phyloP scores from a whole-genome alignment of 92 coral and sea anemone species.

The Isaurus tuberculatus region DNA sequence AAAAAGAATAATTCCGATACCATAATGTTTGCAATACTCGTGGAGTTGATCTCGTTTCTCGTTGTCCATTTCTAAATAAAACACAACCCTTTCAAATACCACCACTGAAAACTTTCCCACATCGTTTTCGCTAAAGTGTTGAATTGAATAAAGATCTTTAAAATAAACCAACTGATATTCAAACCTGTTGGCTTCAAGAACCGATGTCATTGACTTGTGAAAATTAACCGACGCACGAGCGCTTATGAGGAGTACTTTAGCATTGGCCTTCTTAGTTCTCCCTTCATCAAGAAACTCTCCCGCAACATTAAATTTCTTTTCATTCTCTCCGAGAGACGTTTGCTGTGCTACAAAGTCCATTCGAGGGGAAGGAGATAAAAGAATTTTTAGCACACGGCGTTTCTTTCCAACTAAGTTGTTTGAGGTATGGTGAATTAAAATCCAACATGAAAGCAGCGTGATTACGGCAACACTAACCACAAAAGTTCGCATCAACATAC shows the following conservation, averaged over 20 bases:
- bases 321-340: slow-evolving; percentile 3
- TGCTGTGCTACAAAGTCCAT: slow-evolving; percentile 1
- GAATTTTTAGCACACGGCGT: slow-evolving; percentile 58
- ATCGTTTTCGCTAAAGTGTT: slow-evolving; percentile 59
- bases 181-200: slow-evolving; percentile 85
- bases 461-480: slow-evolving; percentile 60
- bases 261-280: slow-evolving; percentile 27
- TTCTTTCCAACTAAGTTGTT: slow-evolving; percentile 59
- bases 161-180: slow-evolving; percentile 71
- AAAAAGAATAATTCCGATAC: slow-evolving; percentile 80
- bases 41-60: slow-evolving; percentile 67
- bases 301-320: neutral
- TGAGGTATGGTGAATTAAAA: slow-evolving; percentile 67
- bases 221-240: slow-evolving; percentile 67
- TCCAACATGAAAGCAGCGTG: slow-evolving; percentile 72
- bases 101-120: slow-evolving; percentile 73
- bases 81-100: slow-evolving; percentile 84
- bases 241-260: slow-evolving; percentile 64
- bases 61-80: slow-evolving; percentile 63
- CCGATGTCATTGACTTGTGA: slow-evolving; percentile 68
- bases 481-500: slow-evolving; percentile 69
- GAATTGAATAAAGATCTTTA: slow-evolving; percentile 61
- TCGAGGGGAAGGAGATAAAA: slow-evolving; percentile 29
- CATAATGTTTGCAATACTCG: slow-evolving; percentile 72
- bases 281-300: neutral